Percentiles rank a stretch among this genome's conserved stretches.
Evolutionary conservation across 1,140 invertebrate species (phyloP).

Genomic region (Ostrea denselamellosa): DNA sequence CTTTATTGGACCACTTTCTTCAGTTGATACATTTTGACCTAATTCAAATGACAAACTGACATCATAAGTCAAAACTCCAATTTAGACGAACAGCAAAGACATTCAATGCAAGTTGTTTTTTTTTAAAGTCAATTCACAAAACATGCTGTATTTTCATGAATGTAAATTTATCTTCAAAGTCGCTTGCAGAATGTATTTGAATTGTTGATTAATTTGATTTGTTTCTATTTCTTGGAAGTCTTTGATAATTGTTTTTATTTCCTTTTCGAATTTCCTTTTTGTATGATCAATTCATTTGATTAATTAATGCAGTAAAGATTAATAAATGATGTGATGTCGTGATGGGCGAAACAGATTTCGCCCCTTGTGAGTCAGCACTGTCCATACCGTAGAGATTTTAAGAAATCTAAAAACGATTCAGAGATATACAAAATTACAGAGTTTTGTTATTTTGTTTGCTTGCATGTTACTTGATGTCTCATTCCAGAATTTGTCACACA

Average conservation of each 20-base stretch:
- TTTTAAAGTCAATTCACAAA: background rate
- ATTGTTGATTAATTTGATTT: slow-evolving; percentile 7
- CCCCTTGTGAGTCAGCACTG: background rate
- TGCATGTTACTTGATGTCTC: too few relatives aligned
- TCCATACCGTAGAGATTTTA: background rate
- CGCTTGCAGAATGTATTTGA: background rate
- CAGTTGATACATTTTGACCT: too few relatives aligned
- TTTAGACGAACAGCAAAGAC: too few relatives aligned
- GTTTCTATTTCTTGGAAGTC: background rate
- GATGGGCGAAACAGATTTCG: slow-evolving; percentile 12
- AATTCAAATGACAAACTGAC: too few relatives aligned
- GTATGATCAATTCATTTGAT: background rate
- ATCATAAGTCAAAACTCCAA: too few relatives aligned
- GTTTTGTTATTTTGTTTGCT: too few relatives aligned
- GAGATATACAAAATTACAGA: too few relatives aligned
- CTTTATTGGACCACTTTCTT: too few relatives aligned
- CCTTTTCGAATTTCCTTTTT: background rate
- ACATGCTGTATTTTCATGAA: background rate
- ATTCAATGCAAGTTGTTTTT: too few relatives aligned
- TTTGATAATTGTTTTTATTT: background rate
- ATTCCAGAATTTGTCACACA: too few relatives aligned
- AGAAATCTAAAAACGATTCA: background rate
- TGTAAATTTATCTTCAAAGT: background rate
- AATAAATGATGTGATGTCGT: background rate
- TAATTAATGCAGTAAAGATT: background rate